A percentile compares a stretch with the other conserved stretches of the same genome.
Conservation (phyloP, 2,797 vertebrate genomes). For the Onychomys leucogaster region DNA sequence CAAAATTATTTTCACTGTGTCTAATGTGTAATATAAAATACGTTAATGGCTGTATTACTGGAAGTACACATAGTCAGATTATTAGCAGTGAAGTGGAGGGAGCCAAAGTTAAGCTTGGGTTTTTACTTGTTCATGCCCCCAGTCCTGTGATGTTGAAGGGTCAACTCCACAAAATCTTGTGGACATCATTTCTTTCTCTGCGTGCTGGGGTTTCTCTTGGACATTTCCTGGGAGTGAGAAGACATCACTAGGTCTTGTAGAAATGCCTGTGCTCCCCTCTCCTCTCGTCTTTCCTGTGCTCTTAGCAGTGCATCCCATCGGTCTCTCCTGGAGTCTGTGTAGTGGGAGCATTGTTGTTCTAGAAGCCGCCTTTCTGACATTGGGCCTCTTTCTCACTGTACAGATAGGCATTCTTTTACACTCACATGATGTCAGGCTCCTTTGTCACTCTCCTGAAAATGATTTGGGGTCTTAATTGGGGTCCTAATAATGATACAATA, state of each 20-base stretch:
- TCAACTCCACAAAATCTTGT: not conserved
- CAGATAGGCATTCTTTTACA: not conserved
- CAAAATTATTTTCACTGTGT: not conserved
- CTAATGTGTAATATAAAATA: not conserved
- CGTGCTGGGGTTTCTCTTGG: not conserved
- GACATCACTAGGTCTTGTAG: conserved; percentile 2
- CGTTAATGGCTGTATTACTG: not conserved
- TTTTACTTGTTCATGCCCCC: not conserved
- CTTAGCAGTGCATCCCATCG: not conserved
- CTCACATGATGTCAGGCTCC: not conserved
- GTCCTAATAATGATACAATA: not conserved
- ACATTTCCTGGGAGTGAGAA: not conserved
- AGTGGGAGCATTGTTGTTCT: not conserved
- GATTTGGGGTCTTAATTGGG: not conserved
- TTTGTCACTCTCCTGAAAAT: not conserved
- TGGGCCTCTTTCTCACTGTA: not conserved
- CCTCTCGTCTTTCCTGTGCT: not conserved
- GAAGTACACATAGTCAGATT: not conserved
- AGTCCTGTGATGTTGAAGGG: not conserved
- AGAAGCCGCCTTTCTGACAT: not conserved
- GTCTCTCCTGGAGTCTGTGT: not conserved
- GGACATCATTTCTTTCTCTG: not conserved
- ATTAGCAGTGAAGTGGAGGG: not conserved
- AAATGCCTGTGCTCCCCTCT: not conserved
- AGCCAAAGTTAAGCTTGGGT: not conserved